A percentile compares a stretch with the other conserved stretches of the same genome.
These are phyloP conservation scores for Apodemus speciosus DNA, from an alignment of 2,113 vertebrate species.

Conservation along the genomic window DNA sequence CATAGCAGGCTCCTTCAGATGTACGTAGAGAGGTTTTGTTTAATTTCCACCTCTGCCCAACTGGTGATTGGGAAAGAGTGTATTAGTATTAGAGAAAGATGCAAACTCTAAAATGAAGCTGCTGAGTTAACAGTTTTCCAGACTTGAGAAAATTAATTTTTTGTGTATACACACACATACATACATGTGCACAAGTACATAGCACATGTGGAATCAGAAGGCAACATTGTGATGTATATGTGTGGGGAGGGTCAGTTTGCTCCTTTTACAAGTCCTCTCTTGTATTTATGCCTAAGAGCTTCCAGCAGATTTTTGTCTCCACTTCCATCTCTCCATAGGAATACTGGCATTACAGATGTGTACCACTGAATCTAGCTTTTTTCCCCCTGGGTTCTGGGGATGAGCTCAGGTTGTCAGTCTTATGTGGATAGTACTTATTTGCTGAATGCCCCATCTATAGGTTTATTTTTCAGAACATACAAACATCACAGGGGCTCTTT, in stretches of 20 bases:
- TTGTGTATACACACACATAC: background rate
- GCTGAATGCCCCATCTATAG: background rate
- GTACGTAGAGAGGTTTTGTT: background rate
- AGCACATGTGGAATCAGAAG: background rate
- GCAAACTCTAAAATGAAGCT: background rate
- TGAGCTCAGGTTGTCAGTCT: background rate
- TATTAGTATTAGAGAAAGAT: background rate
- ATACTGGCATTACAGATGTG: background rate
- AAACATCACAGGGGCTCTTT: background rate
- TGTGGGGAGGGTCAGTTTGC: background rate
- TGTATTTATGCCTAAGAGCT: background rate
- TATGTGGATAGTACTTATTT: background rate
- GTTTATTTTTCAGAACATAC: background rate
- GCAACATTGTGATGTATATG: background rate
- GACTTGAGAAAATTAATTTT: background rate
- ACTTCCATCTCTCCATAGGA: background rate
- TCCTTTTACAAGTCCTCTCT: background rate
- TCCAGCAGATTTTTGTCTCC: background rate
- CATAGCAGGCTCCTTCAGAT: background rate
- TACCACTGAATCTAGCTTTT: background rate
- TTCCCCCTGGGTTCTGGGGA: background rate
- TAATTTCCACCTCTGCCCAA: background rate
- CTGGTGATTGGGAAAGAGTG: background rate
- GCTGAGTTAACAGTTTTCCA: background rate
- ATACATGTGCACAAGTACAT: background rate